phyloP scores from a whole-genome alignment of 1,140 invertebrate species.

The Brevipalpus yothersi region DNA sequence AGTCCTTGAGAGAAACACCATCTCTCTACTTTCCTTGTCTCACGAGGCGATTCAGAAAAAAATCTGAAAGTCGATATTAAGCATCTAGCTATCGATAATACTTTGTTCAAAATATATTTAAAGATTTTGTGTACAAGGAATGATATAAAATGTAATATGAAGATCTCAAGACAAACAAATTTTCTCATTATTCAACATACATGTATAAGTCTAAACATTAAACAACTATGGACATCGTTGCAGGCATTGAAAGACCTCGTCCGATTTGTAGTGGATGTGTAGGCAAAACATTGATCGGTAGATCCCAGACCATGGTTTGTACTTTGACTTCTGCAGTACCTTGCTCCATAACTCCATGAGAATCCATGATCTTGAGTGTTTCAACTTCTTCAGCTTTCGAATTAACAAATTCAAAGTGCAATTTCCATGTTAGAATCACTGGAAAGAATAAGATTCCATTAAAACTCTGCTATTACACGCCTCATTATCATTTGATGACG shows the following conservation, averaged over 20 bases:
- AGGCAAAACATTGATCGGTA: slow-evolving; percentile 73
- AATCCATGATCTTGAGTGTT: slow-evolving; percentile 12
- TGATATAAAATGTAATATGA: too few relatives aligned
- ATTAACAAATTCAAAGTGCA: slow-evolving; percentile 94
- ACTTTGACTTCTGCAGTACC: slow-evolving; percentile 60
- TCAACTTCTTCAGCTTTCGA: slow-evolving; percentile 22
- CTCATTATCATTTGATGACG: background rate
- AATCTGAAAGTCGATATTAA: too few relatives aligned
- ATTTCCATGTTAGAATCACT: slow-evolving; percentile 64
- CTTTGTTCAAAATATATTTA: too few relatives aligned
- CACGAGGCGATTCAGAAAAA: too few relatives aligned
- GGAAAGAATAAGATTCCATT: slow-evolving; percentile 16
- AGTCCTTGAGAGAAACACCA: too few relatives aligned
- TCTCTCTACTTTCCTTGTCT: too few relatives aligned
- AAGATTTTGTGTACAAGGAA: too few relatives aligned
- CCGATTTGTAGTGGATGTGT: slow-evolving; percentile 53
- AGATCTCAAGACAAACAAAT: too few relatives aligned
- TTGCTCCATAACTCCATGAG: slow-evolving; percentile 39
- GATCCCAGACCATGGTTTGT: slow-evolving; percentile 93
- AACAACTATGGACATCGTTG: background rate
- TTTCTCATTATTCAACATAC: too few relatives aligned
- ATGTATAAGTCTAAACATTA: background rate
- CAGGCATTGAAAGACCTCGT: slow-evolving; percentile 10
- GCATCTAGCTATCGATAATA: too few relatives aligned
- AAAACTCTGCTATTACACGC: background rate